A percentile compares a stretch with the other conserved stretches of the same genome.
phyloP scores from a whole-genome alignment of 2,113 vertebrate genomes.

The Tringa solitaria region DNA sequence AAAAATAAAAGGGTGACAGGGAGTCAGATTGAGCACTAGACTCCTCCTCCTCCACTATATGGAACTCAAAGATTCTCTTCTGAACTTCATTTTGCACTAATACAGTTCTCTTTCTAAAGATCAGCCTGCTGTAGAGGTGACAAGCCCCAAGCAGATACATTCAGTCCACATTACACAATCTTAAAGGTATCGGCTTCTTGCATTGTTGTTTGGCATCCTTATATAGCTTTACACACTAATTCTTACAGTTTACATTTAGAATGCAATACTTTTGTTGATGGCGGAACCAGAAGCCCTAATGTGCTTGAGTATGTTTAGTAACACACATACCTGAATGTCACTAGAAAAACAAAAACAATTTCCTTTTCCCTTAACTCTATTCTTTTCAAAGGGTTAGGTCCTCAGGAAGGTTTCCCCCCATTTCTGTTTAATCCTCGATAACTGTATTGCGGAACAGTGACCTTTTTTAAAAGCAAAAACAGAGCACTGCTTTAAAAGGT shows the following conservation, averaged over 20 bases:
- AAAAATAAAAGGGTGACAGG: not conserved
- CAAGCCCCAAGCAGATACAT: not conserved
- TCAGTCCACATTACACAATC: not conserved
- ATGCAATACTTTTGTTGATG: not conserved
- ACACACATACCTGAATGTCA: not conserved
- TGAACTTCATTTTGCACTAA: not conserved
- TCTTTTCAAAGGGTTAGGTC: not conserved
- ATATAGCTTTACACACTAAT: not conserved
- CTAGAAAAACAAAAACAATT: not conserved
- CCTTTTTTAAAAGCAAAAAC: slow-evolving; percentile 11
- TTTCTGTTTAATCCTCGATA: not conserved
- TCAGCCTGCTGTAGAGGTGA: not conserved
- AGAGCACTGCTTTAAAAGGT: slow-evolving; percentile 25
- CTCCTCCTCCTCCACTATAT: not conserved
- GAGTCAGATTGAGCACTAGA: not conserved
- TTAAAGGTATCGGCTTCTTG: not conserved
- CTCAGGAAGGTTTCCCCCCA: not conserved
- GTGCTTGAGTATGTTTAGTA: not conserved
- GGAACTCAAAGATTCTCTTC: not conserved
- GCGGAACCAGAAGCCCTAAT: not conserved
- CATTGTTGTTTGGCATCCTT: not conserved
- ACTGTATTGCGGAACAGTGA: not conserved
- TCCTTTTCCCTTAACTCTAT: not conserved
- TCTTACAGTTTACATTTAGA: not conserved
- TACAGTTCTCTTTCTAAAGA: not conserved